Evolutionary conservation across 2,797 vertebrate genomes (phyloP).

Genomic region (Alosa sapidissima): DNA sequence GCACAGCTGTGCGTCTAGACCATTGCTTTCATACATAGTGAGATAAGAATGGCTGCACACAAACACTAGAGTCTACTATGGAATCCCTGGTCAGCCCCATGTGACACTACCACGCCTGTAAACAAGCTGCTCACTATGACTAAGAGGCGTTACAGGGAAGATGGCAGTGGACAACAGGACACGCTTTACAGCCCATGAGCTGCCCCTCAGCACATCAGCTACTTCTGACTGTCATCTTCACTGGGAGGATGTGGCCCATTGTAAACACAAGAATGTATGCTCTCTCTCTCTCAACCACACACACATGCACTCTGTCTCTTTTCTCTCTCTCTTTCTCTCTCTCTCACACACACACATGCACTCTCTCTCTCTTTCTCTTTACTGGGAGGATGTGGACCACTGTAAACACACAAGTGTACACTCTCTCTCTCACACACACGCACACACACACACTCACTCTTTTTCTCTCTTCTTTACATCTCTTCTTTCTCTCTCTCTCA

Average conservation of each 20-base stretch:
- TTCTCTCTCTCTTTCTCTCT: too few species aligned
- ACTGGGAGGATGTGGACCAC: too few species aligned
- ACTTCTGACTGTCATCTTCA: background rate
- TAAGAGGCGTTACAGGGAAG: background rate
- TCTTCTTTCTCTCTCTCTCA: too few species aligned
- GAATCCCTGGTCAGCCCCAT: background rate
- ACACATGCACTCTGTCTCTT: background rate
- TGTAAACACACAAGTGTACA: too few species aligned
- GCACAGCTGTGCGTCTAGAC: background rate
- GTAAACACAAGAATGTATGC: background rate
- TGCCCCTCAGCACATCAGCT: background rate
- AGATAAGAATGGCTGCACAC: constrained; percentile 16
- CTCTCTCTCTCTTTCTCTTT: background rate
- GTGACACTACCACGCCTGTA: background rate
- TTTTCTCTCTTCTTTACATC: too few species aligned
- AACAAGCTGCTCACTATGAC: background rate
- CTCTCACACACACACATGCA: background rate
- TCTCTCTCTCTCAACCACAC: background rate
- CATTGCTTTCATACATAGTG: background rate
- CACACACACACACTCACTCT: background rate
- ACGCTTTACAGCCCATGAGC: background rate
- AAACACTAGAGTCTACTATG: background rate
- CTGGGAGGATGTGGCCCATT: background rate
- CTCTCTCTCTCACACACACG: background rate
- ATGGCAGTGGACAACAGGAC: background rate